phyloP scores from a whole-genome alignment of 2,888 invertebrate genomes.

The Pyrrhia umbra region DNA sequence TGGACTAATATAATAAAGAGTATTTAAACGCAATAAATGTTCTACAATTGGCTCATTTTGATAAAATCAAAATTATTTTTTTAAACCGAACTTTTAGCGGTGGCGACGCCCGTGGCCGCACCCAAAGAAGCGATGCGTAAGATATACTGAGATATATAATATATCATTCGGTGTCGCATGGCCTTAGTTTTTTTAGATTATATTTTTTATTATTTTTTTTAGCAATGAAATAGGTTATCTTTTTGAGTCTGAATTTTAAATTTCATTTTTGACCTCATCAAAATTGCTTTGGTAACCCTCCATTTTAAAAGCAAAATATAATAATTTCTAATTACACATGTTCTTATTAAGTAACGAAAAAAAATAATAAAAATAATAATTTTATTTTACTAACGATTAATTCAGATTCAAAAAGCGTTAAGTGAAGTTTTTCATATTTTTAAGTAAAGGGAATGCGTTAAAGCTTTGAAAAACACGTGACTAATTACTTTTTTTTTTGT shows the following conservation, averaged over 20 bases:
- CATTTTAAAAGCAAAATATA: neutral
- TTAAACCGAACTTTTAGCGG: conserved; percentile 71
- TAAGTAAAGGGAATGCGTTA: conserved; percentile 57
- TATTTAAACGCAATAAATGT: neutral
- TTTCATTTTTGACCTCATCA: neutral
- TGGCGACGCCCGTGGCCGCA: conserved; percentile 74
- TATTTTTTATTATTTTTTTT: conserved; percentile 2
- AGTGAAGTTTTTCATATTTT: neutral
- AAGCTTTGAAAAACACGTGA: conserved; percentile 36
- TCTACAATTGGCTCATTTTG: conserved; percentile 40
- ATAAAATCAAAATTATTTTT: conserved; percentile 24
- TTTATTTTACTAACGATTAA: conserved; percentile 13
- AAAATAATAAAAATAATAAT: too few species aligned
- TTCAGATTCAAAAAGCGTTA: conserved; percentile 42
- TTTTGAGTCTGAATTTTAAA: conserved; percentile 45
- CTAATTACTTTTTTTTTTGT: conserved; percentile 39
- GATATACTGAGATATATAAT: conserved; percentile 59
- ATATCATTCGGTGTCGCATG: conserved; percentile 67
- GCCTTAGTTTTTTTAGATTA: conserved; percentile 43
- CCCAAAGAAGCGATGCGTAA: conserved; percentile 80
- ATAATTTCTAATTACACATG: neutral
- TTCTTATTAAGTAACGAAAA: neutral
- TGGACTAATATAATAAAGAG: too few species aligned
- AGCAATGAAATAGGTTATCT: conserved; percentile 4
- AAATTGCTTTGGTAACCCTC: conserved; percentile 5